Conservation (phyloP, 2,797 vertebrate species). For the Artibeus jamaicensis region DNA sequence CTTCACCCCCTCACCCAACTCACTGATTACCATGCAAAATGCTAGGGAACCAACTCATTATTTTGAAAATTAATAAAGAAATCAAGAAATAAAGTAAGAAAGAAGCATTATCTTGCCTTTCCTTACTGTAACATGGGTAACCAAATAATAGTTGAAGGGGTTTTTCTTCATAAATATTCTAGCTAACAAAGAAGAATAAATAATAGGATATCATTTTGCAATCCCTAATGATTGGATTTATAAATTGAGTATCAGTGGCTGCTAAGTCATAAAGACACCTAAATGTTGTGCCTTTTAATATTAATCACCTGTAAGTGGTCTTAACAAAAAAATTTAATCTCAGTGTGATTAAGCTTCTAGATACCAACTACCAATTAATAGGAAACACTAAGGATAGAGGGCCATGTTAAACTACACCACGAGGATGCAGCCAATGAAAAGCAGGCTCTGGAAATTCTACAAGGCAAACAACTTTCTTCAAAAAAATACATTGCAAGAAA, state of each 20-base stretch:
- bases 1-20: not conserved
- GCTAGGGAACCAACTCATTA: no score
- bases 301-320: not conserved
- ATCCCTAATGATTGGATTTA: not conserved
- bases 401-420: not conserved
- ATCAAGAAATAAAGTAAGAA: not conserved
- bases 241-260: not conserved
- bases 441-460: not conserved
- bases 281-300: not conserved
- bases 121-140: not conserved
- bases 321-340: not conserved
- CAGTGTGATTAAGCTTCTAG: not conserved
- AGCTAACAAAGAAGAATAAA: not conserved
- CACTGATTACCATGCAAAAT: not conserved
- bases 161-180: not conserved
- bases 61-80: not conserved
- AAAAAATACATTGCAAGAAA: not conserved
- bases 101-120: not conserved
- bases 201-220: not conserved
- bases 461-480: not conserved
- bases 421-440: not conserved
- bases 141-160: not conserved
- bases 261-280: not conserved
- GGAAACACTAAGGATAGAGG: not conserved
- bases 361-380: not conserved